A percentile compares a stretch with the other conserved stretches of the same genome.
Evolutionary conservation across 2,113 vertebrate species (phyloP).

Genomic region (Conger conger): DNA sequence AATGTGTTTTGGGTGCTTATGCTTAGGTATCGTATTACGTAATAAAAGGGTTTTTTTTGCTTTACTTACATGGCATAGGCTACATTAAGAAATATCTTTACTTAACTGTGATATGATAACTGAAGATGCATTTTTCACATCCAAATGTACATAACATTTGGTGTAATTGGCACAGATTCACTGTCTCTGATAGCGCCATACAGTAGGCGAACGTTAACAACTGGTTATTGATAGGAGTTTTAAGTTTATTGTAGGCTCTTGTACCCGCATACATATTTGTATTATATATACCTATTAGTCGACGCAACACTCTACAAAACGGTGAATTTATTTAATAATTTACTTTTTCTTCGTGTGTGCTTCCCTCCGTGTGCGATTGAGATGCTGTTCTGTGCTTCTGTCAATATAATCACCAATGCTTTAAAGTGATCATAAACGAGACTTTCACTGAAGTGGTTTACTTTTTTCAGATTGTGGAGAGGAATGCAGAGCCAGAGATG

Average conservation of each 20-base stretch:
- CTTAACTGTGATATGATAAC: background rate
- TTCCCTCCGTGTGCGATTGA: background rate
- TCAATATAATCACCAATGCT: background rate
- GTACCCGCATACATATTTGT: too few relatives aligned
- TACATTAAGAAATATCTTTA: too few relatives aligned
- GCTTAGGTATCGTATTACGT: too few relatives aligned
- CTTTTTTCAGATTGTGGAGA: constrained; percentile 72
- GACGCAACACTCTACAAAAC: too few relatives aligned
- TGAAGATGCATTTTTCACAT: background rate
- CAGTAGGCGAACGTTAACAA: too few relatives aligned
- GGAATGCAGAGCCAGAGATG: constrained; percentile 76
- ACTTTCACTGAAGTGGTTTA: background rate
- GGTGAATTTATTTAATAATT: too few relatives aligned
- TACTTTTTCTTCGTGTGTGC: too few relatives aligned
- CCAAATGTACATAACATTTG: background rate
- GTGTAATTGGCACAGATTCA: background rate
- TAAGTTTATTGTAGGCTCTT: too few relatives aligned
- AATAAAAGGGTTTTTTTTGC: too few relatives aligned
- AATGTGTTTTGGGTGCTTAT: too few relatives aligned
- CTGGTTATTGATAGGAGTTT: too few relatives aligned
- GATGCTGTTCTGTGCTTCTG: background rate
- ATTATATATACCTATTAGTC: too few relatives aligned
- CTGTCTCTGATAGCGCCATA: background rate
- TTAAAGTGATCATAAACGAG: background rate
- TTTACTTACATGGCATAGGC: background rate